A percentile compares a stretch with the other conserved stretches of the same genome.
Conservation (phyloP, 2,888 invertebrate genomes). For the Parapristionchus giblindavisi region DNA sequence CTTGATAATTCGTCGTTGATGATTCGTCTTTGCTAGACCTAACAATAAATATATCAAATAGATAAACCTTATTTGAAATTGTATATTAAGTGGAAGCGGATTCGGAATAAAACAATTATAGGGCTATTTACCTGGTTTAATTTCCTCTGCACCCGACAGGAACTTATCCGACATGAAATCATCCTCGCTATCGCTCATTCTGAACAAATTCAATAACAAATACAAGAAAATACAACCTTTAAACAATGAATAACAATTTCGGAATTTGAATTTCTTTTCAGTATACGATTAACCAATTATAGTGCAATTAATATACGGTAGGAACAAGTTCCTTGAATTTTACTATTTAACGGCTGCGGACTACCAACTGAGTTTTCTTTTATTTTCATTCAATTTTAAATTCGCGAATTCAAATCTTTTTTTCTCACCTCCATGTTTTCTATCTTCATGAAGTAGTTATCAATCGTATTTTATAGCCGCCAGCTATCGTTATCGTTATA, state of each 20-base stretch:
- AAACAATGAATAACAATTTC: not conserved
- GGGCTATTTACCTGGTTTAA: slow-evolving; percentile 24
- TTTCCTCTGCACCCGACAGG: slow-evolving; percentile 39
- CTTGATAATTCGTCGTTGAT: slow-evolving; percentile 31
- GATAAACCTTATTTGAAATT: not conserved
- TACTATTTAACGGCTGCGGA: not conserved
- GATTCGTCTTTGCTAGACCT: slow-evolving; percentile 33
- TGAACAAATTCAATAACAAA: not conserved
- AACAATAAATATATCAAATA: not conserved
- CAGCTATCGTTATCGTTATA: too few relatives aligned
- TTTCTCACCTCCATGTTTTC: not conserved
- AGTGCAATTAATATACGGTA: not conserved
- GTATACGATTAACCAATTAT: not conserved
- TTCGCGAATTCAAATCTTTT: not conserved
- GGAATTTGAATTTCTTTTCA: not conserved
- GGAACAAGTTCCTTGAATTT: not conserved
- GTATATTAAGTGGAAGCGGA: not conserved
- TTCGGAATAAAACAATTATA: not conserved
- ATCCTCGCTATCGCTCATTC: slow-evolving; percentile 57
- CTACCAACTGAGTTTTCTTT: too few relatives aligned
- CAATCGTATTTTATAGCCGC: too few relatives aligned
- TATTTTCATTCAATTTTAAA: not conserved
- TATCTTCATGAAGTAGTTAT: too few relatives aligned
- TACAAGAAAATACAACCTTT: not conserved
- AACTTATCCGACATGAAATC: slow-evolving; percentile 67